phyloP scores from a whole-genome alignment of 2,888 invertebrate species.

The Piscicola geometra region DNA sequence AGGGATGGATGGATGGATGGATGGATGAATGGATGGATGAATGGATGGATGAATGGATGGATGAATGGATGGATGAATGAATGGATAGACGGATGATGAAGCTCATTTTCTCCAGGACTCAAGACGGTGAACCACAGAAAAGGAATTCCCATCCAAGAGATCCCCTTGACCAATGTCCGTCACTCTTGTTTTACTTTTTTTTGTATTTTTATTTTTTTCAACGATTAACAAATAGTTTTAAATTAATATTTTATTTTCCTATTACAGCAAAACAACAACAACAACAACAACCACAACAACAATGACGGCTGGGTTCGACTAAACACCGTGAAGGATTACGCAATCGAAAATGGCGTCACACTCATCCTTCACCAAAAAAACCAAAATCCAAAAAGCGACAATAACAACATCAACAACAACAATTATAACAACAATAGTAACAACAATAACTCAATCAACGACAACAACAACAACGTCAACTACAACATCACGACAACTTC shows the following conservation, averaged over 20 bases:
- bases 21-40: slow-evolving; percentile 4
- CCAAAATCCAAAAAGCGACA: slow-evolving; percentile 31
- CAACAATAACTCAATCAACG: not conserved
- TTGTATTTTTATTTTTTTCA: too few relatives aligned
- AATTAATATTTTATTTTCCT: too few relatives aligned
- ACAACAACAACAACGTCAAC: not conserved
- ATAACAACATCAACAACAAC: not conserved
- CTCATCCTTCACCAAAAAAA: slow-evolving; percentile 56
- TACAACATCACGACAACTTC: not conserved
- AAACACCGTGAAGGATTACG: slow-evolving; percentile 93
- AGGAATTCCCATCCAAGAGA: not conserved
- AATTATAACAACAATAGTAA: not conserved
- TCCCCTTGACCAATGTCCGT: too few relatives aligned
- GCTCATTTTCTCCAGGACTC: not conserved
- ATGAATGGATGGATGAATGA: not conserved
- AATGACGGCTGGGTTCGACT: slow-evolving; percentile 93
- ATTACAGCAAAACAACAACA: too few relatives aligned
- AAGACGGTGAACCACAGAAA: slow-evolving; percentile 7
- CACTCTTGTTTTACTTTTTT: too few relatives aligned
- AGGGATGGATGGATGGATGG: not conserved
- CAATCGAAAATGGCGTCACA: slow-evolving; percentile 82
- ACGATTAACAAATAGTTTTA: too few relatives aligned
- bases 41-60: slow-evolving; percentile 10
- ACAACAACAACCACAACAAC: slow-evolving; percentile 20
- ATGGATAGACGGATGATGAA: not conserved